A percentile compares a stretch with the other conserved stretches of the same genome.
phyloP scores from a whole-genome alignment of 2,113 vertebrate species.

The Anas platyrhynchos region DNA sequence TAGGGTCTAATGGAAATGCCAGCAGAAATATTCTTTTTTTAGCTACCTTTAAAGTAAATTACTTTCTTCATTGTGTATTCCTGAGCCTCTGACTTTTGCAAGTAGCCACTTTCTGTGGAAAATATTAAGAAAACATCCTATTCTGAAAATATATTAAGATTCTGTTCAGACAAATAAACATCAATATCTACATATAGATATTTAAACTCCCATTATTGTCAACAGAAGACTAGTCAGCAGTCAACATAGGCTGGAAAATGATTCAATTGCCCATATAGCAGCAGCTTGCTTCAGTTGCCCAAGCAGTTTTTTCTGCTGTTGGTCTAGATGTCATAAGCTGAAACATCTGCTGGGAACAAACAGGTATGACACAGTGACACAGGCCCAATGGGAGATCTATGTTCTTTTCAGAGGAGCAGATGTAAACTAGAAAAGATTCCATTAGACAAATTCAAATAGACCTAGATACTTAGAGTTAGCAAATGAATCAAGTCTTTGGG shows the following conservation, averaged over 20 bases:
- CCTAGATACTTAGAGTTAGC: background rate
- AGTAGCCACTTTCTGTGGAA: background rate
- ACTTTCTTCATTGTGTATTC: background rate
- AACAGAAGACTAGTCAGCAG: background rate
- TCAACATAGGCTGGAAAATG: background rate
- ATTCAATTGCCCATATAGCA: background rate
- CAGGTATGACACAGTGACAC: background rate
- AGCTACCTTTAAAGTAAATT: background rate
- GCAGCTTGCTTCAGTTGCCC: background rate
- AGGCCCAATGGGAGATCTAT: background rate
- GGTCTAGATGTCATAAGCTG: background rate
- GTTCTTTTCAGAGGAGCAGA: background rate
- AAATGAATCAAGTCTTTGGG: background rate
- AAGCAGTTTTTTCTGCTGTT: background rate
- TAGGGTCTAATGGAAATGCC: background rate
- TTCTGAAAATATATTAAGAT: background rate
- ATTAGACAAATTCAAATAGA: background rate
- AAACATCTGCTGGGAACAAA: background rate
- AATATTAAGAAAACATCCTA: background rate
- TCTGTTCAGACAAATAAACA: background rate
- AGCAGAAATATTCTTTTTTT: background rate
- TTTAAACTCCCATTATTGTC: background rate
- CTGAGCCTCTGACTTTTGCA: background rate
- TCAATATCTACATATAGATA: background rate
- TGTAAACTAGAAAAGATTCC: background rate